These are phyloP conservation scores for Chaetorhynchus papuensis DNA, from an alignment of 2,113 vertebrate species.

Conservation along the genomic window DNA sequence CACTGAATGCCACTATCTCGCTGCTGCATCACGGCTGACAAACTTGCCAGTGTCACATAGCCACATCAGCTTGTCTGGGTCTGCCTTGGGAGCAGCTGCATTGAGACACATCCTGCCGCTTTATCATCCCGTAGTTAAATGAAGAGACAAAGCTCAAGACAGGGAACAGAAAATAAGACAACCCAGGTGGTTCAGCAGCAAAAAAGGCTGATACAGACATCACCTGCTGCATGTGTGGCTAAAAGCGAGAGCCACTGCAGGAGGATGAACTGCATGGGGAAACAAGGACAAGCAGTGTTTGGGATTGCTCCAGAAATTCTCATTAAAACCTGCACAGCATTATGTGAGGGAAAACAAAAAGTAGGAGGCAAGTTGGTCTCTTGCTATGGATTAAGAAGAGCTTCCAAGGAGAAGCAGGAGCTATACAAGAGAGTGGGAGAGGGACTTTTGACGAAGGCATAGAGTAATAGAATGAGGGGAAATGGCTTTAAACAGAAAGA, in stretches of 20 bases:
- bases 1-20: accelerated
- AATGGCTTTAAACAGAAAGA: not conserved
- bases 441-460: not conserved
- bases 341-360: not conserved
- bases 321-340: not conserved
- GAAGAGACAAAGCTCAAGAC: not conserved
- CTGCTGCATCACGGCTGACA: accelerated
- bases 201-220: not conserved
- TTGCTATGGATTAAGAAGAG: not conserved
- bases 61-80: accelerated
- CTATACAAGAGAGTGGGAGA: too few relatives aligned
- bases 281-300: not conserved
- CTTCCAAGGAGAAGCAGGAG: not conserved
- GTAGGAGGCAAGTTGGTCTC: not conserved
- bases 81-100: not conserved
- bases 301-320: not conserved
- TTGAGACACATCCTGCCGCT: not conserved
- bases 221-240: accelerated
- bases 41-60: not conserved
- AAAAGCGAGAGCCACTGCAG: not conserved
- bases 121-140: not conserved
- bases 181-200: not conserved
- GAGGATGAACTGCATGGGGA: not conserved
- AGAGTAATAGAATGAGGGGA: not conserved
- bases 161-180: not conserved